phyloP scores from a whole-genome alignment of 2,888 invertebrate genomes.

The Netelia fuscicornis region DNA sequence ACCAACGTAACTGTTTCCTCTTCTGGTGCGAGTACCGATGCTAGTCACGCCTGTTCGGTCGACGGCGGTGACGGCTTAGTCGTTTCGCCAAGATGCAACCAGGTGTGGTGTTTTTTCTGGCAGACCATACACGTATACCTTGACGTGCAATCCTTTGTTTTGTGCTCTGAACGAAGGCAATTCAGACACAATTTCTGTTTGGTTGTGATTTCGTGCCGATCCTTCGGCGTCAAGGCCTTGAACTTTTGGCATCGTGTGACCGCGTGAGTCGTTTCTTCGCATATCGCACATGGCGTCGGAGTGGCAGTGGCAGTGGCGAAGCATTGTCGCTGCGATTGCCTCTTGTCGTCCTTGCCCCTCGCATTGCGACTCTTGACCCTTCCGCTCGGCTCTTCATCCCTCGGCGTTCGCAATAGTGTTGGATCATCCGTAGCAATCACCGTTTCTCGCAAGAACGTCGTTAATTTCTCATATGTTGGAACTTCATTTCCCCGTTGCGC shows the following conservation, averaged over 20 bases:
- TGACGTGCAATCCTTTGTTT: background rate
- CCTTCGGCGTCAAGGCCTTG: slow-evolving; percentile 1
- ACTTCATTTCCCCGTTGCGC: slow-evolving; percentile 4
- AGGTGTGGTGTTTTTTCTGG: slow-evolving; percentile 24
- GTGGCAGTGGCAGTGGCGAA: background rate
- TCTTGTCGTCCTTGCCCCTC: background rate
- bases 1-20: background rate
- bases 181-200: slow-evolving; percentile 4
- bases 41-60: background rate
- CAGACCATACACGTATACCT: slow-evolving; percentile 6
- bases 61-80: background rate
- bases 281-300: background rate
- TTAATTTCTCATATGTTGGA: slow-evolving; percentile 19
- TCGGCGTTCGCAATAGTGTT: background rate
- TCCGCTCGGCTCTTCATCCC: background rate
- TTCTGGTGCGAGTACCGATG: background rate
- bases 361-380: background rate
- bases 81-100: background rate
- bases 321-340: background rate
- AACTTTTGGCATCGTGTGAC: background rate
- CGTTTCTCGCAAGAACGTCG: slow-evolving; percentile 6
- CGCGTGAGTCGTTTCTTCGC: background rate
- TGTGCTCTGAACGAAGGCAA: background rate
- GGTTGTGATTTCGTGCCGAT: background rate
- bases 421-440: background rate